phyloP scores from a whole-genome alignment of 2,888 invertebrate genomes.

The Xanthorhoe spadicearia region DNA sequence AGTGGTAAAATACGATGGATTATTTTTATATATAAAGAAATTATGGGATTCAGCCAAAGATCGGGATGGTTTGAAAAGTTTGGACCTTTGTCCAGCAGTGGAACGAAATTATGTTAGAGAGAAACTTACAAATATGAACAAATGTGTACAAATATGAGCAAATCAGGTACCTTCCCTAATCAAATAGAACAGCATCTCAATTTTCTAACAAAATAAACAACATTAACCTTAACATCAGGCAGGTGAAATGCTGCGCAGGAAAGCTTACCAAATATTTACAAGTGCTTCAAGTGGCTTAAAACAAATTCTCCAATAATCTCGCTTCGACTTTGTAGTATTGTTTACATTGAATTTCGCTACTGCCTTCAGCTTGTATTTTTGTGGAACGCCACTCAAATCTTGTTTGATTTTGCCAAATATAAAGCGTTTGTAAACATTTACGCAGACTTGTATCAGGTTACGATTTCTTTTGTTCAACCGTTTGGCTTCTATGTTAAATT shows the following conservation, averaged over 20 bases:
- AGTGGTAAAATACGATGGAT: too few species aligned
- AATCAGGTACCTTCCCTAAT: constrained; percentile 21
- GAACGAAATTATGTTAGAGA: background rate
- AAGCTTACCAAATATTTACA: constrained; percentile 83
- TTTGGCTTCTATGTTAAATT: constrained; percentile 49
- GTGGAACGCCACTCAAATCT: constrained; percentile 76
- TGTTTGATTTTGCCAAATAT: constrained; percentile 82
- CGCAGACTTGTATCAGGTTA: constrained; percentile 76
- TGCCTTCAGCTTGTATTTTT: constrained; percentile 69
- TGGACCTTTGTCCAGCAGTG: too few species aligned
- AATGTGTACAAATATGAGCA: constrained; percentile 24
- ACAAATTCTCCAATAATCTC: constrained; percentile 83
- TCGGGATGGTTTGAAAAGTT: too few species aligned
- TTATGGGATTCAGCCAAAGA: too few species aligned
- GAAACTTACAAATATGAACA: constrained; percentile 2
- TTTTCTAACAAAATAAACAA: constrained; percentile 64
- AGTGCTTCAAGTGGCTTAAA: constrained; percentile 80
- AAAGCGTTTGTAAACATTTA: constrained; percentile 80
- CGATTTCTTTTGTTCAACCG: constrained; percentile 64
- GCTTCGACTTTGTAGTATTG: constrained; percentile 74
- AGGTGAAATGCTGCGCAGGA: constrained; percentile 51
- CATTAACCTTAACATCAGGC: constrained; percentile 54
- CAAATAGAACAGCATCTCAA: constrained; percentile 37
- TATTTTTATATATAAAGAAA: too few species aligned
- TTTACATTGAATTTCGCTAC: constrained; percentile 78